phyloP scores from a whole-genome alignment of 2,113 vertebrate species.

The Scomber scombrus region DNA sequence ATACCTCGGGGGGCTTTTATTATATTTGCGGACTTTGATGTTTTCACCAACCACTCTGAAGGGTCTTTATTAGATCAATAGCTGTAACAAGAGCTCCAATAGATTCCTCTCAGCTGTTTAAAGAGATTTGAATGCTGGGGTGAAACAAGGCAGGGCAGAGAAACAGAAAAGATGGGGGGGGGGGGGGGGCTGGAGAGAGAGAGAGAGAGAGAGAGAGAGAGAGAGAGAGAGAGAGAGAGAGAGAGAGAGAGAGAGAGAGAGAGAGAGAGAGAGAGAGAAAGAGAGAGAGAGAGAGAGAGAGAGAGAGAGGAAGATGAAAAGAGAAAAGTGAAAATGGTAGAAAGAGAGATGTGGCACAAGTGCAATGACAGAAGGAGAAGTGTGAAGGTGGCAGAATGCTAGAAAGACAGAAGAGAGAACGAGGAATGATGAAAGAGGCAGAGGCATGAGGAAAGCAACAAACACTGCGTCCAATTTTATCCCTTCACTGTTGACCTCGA shows the following conservation, averaged over 20 bases:
- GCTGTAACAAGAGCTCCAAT: conserved; percentile 53
- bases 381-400: neutral
- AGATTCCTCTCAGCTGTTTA: conserved; percentile 49
- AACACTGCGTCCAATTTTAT: neutral
- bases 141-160: conserved; percentile 33
- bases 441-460: neutral
- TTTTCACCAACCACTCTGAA: conserved; percentile 43
- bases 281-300: too few relatives aligned
- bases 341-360: conserved; percentile 9
- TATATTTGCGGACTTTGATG: conserved; percentile 68
- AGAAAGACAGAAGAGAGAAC: neutral
- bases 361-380: neutral
- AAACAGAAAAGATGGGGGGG: conserved; percentile 6
- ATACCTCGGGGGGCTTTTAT: conserved; percentile 52
- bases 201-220: neutral
- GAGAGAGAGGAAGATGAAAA: conserved; percentile 39
- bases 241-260: neutral
- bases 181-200: too few relatives aligned
- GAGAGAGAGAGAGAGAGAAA: neutral
- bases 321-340: conserved; percentile 19
- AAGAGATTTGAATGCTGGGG: conserved; percentile 25
- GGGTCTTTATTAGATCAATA: conserved; percentile 64
- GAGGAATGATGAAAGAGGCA: neutral
- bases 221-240: too few relatives aligned
- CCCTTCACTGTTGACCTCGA: neutral